phyloP scores from a whole-genome alignment of 1,140 invertebrate species.

The Lepidurus arcticus region DNA sequence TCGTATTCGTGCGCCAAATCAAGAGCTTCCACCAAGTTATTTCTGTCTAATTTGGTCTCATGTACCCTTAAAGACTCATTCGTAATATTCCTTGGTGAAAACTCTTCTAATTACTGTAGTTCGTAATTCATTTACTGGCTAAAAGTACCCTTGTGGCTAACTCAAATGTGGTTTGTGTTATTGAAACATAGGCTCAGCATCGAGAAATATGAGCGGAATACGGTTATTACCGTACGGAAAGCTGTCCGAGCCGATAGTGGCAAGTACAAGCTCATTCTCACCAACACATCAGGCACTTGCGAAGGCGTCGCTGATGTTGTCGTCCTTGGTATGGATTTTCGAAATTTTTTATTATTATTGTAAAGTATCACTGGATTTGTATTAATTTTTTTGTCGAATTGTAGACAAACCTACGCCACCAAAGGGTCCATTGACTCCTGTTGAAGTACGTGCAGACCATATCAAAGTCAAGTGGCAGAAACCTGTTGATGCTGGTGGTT shows the following conservation, averaged over 20 bases:
- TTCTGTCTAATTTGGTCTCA: no score
- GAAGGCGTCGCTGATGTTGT: constrained; percentile 79
- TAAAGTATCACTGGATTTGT: constrained; percentile 22
- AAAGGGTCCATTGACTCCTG: constrained; percentile 74
- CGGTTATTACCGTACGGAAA: constrained; percentile 80
- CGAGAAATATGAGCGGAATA: constrained; percentile 84
- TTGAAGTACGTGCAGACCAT: constrained; percentile 82
- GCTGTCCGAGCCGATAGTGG: constrained; percentile 81
- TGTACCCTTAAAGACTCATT: no score
- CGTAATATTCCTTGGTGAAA: no score
- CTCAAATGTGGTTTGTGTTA: background rate
- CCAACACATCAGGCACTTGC: constrained; percentile 75
- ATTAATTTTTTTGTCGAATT: constrained; percentile 36
- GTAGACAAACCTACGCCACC: constrained; percentile 78
- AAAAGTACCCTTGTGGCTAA: background rate
- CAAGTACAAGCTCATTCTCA: constrained; percentile 77
- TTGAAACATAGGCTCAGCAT: constrained; percentile 60
- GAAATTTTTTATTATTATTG: background rate
- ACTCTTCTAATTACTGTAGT: no score
- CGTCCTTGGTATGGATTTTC: constrained; percentile 61
- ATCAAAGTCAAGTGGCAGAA: constrained; percentile 92
- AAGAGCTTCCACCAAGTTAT: no score
- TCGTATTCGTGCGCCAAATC: no score
- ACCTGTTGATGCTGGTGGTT: constrained; percentile 84
- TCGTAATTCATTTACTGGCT: background rate